A percentile compares a stretch with the other conserved stretches of the same genome.
Evolutionary conservation across 2,113 vertebrate species (phyloP).

Genomic region (Macquaria ambigua): DNA sequence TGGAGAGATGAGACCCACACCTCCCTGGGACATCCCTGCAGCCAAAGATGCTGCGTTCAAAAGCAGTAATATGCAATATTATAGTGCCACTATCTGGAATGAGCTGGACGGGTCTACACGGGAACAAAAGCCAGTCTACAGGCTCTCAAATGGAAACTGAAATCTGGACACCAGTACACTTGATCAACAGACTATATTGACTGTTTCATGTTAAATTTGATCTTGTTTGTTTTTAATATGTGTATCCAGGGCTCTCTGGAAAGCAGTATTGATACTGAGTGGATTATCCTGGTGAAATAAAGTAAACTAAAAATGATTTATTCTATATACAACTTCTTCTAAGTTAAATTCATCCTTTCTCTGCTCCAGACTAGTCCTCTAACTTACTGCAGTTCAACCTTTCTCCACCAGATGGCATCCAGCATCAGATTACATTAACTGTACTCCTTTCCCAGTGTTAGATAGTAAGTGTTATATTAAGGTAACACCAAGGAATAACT

Average conservation of each 20-base stretch:
- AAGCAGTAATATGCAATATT: not conserved
- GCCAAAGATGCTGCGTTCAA: not conserved
- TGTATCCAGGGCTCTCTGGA: not conserved
- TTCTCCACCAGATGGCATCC: constrained; percentile 59
- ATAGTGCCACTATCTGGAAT: too few species aligned
- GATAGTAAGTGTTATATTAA: not conserved
- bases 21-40: not conserved
- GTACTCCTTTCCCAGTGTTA: not conserved
- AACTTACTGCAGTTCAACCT: constrained; percentile 6
- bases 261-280: not conserved
- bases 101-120: too few species aligned
- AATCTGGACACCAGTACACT: too few species aligned
- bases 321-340: not conserved
- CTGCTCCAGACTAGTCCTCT: not conserved
- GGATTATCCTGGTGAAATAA: not conserved
- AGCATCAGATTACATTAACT: constrained; percentile 5
- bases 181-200: not conserved
- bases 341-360: too few species aligned
- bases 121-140: not conserved
- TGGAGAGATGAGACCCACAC: not conserved
- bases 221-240: too few species aligned
- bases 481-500: not conserved
- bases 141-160: not conserved
- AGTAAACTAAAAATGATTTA: not conserved
- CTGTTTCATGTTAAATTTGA: not conserved